A percentile compares a stretch with the other conserved stretches of the same genome.
Conservation (phyloP, 1,140 invertebrate genomes). For the Heterodera schachtii region DNA sequence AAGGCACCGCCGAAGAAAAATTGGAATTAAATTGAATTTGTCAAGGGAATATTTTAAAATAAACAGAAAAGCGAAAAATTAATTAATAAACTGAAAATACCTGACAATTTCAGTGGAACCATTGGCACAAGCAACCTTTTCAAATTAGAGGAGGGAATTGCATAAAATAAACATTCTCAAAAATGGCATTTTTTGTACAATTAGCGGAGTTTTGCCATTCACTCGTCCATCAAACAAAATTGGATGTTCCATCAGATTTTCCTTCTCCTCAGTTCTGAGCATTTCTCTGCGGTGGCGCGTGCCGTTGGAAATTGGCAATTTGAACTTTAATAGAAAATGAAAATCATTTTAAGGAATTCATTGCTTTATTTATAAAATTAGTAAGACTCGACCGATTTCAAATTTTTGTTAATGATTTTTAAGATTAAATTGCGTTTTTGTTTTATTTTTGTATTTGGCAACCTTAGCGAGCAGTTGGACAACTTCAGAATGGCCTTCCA, state of each 20-base stretch:
- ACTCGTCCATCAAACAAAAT: constrained; percentile 31
- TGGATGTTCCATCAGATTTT: neutral
- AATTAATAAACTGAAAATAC: constrained; percentile 36
- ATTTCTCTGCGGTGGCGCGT: constrained; percentile 37
- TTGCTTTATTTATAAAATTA: no score
- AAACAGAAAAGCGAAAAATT: constrained; percentile 51
- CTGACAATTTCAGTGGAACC: constrained; percentile 45
- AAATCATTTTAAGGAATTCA: neutral
- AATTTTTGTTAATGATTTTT: no score
- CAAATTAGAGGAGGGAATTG: neutral
- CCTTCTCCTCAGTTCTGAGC: neutral
- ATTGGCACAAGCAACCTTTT: constrained; percentile 61
- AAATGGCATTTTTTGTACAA: constrained; percentile 64
- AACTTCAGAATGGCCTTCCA: constrained; percentile 79
- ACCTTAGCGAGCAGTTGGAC: constrained; percentile 77
- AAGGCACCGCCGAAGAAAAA: no score
- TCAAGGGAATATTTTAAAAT: no score
- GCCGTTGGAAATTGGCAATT: constrained; percentile 55
- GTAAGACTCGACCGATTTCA: no score
- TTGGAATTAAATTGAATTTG: no score
- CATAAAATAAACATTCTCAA: constrained; percentile 66
- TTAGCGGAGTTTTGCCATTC: constrained; percentile 44
- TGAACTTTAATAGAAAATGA: constrained; percentile 23
- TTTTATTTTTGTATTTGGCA: no score
- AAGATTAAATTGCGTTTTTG: no score